phyloP scores from a whole-genome alignment of 2,113 vertebrate genomes.

The Pelecanus crispus region DNA sequence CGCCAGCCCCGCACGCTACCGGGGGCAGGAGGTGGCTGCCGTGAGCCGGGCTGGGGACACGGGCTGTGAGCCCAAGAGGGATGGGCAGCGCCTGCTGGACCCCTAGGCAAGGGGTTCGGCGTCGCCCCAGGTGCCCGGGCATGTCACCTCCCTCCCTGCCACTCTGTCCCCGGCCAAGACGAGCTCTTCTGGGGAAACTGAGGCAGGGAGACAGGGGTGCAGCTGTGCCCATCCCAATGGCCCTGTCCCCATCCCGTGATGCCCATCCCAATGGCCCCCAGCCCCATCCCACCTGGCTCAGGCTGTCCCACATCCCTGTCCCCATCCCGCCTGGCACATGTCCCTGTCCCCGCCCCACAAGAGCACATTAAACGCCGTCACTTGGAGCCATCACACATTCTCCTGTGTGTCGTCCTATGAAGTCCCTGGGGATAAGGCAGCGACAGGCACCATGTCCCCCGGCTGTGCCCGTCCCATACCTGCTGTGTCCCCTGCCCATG shows the following conservation, averaged over 20 bases:
- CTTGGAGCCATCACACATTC: background rate
- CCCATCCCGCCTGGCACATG: background rate
- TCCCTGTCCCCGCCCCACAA: background rate
- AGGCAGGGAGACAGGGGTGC: background rate
- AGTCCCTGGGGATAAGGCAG: fast-evolving
- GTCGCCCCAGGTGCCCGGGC: background rate
- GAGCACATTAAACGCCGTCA: background rate
- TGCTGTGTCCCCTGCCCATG: background rate
- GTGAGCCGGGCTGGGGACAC: background rate
- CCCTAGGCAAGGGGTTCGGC: background rate
- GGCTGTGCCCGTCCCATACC: fast-evolving
- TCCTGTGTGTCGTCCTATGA: fast-evolving
- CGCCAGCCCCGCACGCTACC: constrained; percentile 13
- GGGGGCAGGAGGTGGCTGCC: constrained; percentile 26
- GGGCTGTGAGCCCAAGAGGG: background rate
- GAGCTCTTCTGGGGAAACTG: background rate
- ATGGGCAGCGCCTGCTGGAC: fast-evolving
- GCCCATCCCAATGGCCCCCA: background rate
- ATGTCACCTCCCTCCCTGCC: background rate
- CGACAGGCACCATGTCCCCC: fast-evolving
- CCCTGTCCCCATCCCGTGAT: background rate
- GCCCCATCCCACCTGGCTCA: background rate
- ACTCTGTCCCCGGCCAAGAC: background rate
- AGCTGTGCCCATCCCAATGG: background rate
- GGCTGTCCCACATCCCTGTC: background rate